Base-by-base conservation (phyloP, 2,113 vertebrate species). In the Perccottus glenii region DNA sequence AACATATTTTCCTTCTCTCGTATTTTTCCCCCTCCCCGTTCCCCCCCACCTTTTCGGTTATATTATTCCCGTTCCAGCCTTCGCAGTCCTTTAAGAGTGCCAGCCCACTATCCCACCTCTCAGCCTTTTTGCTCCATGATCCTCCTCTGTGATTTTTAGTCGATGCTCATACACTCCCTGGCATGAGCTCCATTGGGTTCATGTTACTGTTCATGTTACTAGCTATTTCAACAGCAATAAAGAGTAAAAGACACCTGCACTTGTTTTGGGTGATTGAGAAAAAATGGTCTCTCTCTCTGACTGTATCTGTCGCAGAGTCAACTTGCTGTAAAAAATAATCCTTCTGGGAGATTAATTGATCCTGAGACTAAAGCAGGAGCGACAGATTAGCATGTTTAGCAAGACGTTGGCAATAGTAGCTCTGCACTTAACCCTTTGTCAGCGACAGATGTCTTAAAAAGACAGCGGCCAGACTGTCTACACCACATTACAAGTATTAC, bases 31-130 rank as follows among this genome's bases (percentile, higher is more conserved):
- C 57, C 48, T 69, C 68, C 60, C 63, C 58, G 36, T 55, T 57
- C 48, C 69, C 68, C 60, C 60, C 67, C 55, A 66, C 56, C 60
- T 73, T 82, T 67, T 87, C 71, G 59, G 75, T 84, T 90, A 87
- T 86, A 88, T 88, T 88, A 88, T 86, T 91, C 85, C 74, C 83
- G 84, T 89, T 92, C 80, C 88, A 81, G 88, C 85, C 87, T 87
- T 83, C 83, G 75, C 58, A 64, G 86, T 75, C 69, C 77, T 88
- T 85, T 82, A 85, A 85, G 70, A 90, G 80, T 78, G 83, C 90
- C 86, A 87, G 82, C 74, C 80, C 74, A 67, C 47, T 42, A 47
- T 60, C 59, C 47, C 42, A 11, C 60, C n/a, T 45, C 53, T 45
- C 67, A 56, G 33, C 70, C 36, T 62, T 70, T 68, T 58, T 60